Conservation (phyloP, 2,113 vertebrate species). For the Illadopsis cleaveri region DNA sequence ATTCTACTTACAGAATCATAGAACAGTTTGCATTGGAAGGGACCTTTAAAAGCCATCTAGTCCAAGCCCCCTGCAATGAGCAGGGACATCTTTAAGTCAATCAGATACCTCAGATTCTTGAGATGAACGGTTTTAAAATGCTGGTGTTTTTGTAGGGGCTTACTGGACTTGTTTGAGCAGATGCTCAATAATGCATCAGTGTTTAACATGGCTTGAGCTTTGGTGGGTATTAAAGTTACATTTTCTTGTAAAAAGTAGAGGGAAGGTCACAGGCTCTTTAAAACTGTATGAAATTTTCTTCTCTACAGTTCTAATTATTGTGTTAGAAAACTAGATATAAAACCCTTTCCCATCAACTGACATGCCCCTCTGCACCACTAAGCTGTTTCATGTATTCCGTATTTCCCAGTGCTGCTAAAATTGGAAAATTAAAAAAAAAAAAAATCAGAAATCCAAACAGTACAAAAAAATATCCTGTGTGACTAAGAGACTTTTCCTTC, state of each 20-base stretch:
- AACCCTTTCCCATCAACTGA: not conserved
- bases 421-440: not conserved
- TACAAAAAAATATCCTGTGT: not conserved
- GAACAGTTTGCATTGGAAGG: not conserved
- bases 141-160: not conserved
- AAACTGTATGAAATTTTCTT: not conserved
- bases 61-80: not conserved
- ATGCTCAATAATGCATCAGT: not conserved
- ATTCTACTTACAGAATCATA: not conserved
- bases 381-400: fast-evolving
- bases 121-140: not conserved
- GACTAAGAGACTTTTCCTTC: not conserved
- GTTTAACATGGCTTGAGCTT: not conserved
- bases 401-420: not conserved
- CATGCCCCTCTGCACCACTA: not conserved
- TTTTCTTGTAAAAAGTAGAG: not conserved
- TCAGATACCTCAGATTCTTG: not conserved
- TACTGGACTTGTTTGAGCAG: not conserved
- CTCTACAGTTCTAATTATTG: not conserved
- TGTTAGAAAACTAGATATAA: not conserved
- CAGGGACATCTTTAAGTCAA: not conserved
- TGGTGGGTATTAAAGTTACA: not conserved
- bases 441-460: not conserved
- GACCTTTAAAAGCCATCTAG: not conserved
- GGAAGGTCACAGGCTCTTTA: not conserved